Percentiles rank a stretch among this genome's conserved stretches.
These are phyloP conservation scores for Sycobia sp. DNA, from an alignment of 1,140 invertebrate genomes.

Conservation along the genomic window DNA sequence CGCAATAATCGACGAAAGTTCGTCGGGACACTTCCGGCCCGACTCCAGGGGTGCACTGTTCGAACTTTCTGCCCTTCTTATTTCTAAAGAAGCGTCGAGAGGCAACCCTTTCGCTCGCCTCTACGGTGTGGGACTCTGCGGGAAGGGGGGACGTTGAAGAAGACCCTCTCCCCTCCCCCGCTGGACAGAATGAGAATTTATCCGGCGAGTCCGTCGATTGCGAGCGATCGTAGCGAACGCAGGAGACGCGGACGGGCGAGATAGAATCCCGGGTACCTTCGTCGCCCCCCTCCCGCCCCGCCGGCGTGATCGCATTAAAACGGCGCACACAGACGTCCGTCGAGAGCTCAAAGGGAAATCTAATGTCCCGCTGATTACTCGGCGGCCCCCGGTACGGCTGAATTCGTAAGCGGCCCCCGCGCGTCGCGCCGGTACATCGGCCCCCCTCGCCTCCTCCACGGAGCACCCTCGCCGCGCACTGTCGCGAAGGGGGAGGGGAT, in stretches of 20 bases:
- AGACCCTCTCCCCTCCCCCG: no score
- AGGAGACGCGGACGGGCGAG: constrained; percentile 4
- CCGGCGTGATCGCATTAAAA: no score
- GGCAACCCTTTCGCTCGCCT: background rate
- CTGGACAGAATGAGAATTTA: background rate
- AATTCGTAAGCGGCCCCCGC: constrained; percentile 42
- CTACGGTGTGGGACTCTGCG: background rate
- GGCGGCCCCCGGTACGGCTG: constrained; percentile 47
- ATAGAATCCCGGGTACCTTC: constrained; percentile 21
- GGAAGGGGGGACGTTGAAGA: constrained; percentile 19
- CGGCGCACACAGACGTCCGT: no score
- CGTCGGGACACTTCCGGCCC: background rate
- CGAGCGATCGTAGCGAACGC: constrained; percentile 38
- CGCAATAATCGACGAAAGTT: no score
- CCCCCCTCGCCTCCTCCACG: background rate
- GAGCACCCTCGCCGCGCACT: background rate
- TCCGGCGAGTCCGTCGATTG: constrained; percentile 46
- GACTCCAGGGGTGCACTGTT: no score
- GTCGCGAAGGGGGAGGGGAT: constrained; percentile 53
- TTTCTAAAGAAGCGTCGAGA: background rate
- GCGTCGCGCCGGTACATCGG: background rate
- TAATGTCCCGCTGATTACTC: constrained; percentile 63
- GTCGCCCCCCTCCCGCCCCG: no score
- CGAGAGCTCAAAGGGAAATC: constrained; percentile 62
- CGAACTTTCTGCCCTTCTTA: background rate